Evolutionary conservation across 1,140 invertebrate species (phyloP).

Genomic region (Drosophila lini): DNA sequence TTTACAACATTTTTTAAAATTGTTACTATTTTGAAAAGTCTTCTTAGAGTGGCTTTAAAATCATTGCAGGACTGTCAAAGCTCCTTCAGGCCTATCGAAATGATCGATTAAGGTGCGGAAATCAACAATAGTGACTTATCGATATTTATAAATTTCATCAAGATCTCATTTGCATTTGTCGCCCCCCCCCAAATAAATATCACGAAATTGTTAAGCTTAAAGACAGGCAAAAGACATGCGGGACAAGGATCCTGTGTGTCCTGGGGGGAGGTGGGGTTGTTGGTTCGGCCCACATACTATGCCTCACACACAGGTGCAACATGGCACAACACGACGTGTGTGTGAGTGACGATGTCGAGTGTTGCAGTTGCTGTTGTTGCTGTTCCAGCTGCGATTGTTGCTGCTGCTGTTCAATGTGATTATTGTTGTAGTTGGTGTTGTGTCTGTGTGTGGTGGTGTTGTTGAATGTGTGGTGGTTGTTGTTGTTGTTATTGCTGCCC

Average conservation of each 20-base stretch:
- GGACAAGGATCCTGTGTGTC: background rate
- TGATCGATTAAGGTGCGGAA: background rate
- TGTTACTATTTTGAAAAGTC: no score
- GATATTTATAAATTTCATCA: no score
- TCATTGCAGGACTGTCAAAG: no score
- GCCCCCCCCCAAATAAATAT: background rate
- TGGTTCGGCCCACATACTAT: constrained; percentile 75
- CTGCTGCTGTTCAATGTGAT: constrained; percentile 16
- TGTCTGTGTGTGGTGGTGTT: constrained; percentile 47
- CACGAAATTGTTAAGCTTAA: background rate
- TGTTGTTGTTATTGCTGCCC: constrained; percentile 33
- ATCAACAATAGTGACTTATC: background rate
- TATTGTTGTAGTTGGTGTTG: constrained; percentile 25
- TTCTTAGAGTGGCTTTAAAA: no score
- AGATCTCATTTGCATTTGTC: constrained; percentile 1
- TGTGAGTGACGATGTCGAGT: constrained; percentile 53
- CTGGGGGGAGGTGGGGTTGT: background rate
- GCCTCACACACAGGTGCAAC: constrained; percentile 82
- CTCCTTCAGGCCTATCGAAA: background rate
- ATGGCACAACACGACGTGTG: constrained; percentile 74
- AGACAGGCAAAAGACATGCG: constrained; percentile 20
- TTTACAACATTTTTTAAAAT: no score
- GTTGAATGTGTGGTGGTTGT: constrained; percentile 44
- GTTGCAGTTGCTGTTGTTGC: constrained; percentile 30
- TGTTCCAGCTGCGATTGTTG: constrained; percentile 40